These are phyloP conservation scores for Heliconius melpomene DNA, from an alignment of 1,140 invertebrate genomes.

Conservation along the genomic window DNA sequence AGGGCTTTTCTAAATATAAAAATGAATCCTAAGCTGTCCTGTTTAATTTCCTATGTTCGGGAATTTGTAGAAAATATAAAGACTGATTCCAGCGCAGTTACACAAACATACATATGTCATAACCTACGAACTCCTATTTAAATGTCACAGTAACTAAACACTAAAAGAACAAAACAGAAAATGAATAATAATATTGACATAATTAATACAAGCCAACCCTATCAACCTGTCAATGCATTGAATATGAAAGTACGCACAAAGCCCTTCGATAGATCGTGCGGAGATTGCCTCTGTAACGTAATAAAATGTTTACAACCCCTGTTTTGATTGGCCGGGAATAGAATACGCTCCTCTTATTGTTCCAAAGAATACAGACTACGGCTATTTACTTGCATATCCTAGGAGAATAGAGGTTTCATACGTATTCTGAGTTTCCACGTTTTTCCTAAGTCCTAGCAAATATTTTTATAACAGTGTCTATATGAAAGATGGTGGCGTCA, in stretches of 20 bases:
- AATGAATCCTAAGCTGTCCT: no score
- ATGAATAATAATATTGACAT: not conserved
- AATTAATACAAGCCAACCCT: constrained; percentile 47
- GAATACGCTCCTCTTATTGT: constrained; percentile 5
- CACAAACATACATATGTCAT: no score
- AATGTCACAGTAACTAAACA: no score
- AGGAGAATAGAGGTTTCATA: not conserved
- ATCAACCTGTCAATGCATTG: constrained; percentile 58
- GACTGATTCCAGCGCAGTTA: no score
- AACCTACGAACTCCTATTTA: no score
- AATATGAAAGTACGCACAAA: constrained; percentile 63
- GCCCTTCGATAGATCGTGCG: constrained; percentile 57
- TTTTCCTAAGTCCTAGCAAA: not conserved
- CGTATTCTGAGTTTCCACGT: not conserved
- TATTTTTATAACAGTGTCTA: not conserved
- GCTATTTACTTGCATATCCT: constrained; percentile 19
- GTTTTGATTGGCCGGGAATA: constrained; percentile 39
- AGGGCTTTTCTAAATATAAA: no score
- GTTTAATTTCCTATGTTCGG: no score
- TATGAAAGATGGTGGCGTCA: not conserved
- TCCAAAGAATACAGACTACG: constrained; percentile 9
- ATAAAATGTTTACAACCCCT: constrained; percentile 40
- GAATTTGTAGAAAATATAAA: no score
- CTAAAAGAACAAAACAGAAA: no score
- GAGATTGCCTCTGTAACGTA: constrained; percentile 50